Conservation (phyloP, 2,797 vertebrate genomes). For the Orientallactaga sibirica region DNA sequence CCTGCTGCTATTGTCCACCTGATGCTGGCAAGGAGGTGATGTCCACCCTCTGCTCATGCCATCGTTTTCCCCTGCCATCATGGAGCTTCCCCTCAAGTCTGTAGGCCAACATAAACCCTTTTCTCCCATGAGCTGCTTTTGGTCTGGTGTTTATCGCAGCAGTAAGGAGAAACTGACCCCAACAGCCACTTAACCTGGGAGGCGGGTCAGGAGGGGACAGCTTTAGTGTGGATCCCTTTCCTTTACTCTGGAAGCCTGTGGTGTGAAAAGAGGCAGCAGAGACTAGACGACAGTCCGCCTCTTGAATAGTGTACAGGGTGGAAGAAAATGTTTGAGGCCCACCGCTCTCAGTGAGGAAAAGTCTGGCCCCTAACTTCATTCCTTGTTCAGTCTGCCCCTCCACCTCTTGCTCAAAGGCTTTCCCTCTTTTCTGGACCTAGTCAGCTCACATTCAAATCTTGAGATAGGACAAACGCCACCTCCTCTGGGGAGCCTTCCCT, state of each 20-base stretch:
- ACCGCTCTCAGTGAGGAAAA: background rate
- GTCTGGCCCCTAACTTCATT: background rate
- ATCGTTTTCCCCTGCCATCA: no score
- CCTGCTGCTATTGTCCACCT: no score
- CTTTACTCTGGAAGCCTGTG: background rate
- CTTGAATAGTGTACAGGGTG: no score
- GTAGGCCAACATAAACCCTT: no score
- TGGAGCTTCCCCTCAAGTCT: no score
- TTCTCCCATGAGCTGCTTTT: no score
- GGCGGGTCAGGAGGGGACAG: background rate
- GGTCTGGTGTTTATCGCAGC: no score
- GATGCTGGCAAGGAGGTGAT: no score
- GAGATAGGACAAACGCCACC: background rate
- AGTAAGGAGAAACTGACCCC: no score
- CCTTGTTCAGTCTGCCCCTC: background rate
- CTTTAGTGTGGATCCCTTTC: background rate
- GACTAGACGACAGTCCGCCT: background rate
- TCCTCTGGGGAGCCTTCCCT: background rate
- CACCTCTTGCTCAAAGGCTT: background rate
- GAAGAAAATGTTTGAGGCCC: background rate
- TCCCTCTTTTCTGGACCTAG: background rate
- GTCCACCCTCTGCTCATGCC: no score
- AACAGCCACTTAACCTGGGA: background rate
- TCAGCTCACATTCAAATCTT: background rate
- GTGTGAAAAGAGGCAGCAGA: rapidly evolving